A percentile compares a stretch with the other conserved stretches of the same genome.
These are phyloP conservation scores for Pelagia noctiluca DNA, from an alignment of 30 jellyfish, hydroid and myxozoan species.

Conservation along the genomic window DNA sequence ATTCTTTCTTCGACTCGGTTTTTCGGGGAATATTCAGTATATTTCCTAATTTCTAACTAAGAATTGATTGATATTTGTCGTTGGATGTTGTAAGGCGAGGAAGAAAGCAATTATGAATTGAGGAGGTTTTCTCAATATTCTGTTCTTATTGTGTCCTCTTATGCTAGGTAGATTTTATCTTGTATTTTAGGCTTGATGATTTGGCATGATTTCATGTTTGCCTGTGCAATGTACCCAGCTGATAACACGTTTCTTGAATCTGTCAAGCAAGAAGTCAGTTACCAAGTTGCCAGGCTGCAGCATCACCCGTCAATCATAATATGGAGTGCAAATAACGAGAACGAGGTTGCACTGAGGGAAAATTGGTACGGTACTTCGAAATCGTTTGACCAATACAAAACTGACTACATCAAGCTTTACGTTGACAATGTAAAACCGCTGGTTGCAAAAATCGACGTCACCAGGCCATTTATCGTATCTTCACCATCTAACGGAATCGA, in stretches of 20 bases:
- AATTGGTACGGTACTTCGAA: slow-evolving; percentile 69
- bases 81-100: too few species aligned
- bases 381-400: slow-evolving; percentile 26
- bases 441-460: slow-evolving; percentile 54
- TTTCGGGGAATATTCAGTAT: too few species aligned
- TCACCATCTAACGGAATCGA: slow-evolving; percentile 93
- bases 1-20: too few species aligned
- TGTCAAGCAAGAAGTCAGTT: slow-evolving; percentile 54
- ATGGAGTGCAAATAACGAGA: slow-evolving; percentile 97
- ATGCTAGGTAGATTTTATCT: too few species aligned
- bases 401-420: slow-evolving; percentile 67
- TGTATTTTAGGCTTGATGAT: slow-evolving; percentile 73
- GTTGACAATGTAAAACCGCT: slow-evolving; percentile 65
- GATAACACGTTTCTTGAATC: slow-evolving; percentile 57
- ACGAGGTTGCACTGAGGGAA: slow-evolving; percentile 89
- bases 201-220: slow-evolving; percentile 98
- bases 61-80: too few species aligned
- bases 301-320: slow-evolving; percentile 78
- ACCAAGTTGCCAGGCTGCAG: slow-evolving; percentile 80
- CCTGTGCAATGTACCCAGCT: slow-evolving; percentile 93
- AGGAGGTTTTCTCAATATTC: too few species aligned
- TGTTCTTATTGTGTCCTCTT: too few species aligned
- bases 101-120: too few species aligned
- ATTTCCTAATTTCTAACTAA: too few species aligned
- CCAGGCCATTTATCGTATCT: slow-evolving; percentile 87